Base-by-base conservation (phyloP, 2,888 invertebrate genomes). In the Watsonalla binaria region DNA sequence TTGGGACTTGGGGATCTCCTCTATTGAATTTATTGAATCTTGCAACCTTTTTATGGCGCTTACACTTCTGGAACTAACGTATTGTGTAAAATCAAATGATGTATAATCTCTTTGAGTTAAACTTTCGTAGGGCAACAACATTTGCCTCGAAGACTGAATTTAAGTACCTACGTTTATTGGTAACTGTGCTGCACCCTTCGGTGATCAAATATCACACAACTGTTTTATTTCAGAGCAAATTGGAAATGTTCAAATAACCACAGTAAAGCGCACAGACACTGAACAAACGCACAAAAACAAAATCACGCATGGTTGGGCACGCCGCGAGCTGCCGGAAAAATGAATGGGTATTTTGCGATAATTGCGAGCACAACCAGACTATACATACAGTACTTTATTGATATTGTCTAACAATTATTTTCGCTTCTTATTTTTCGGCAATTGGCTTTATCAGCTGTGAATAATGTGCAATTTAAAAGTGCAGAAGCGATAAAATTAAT, bases 1-100 rank as follows among this genome's bases (percentile, higher is more conserved):
- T 90, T 90, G 90, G 90, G 90, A 88, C 85, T 87, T 81, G 79
- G 90, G 90, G 89, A 88, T 80, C 83, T 83, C 80, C 82, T 84
- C 81, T 85, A 87, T 88, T 84, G 86, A 85, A 86, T 86, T 83
- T 85, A 86, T 89, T 83, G 86, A 86, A 87, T 76, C 77, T 82
- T 77, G 73, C 80, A 84, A 85, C 86, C 85, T 82, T 85, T 86
- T 83, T 81, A 81, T 81, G 81, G 74, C 74, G 63, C 67, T 73
- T 72, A 67, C 72, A 69, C 76, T 72, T 73, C 60, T 11, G 11
- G 42, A 42, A 42, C 11, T 42, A 42, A 42, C 42, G 9, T 42
- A 42, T 42, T 42, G 42, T 42, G 11, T 42, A 42, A 42, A 42
- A 42, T 42, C 7, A 8, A 37, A 37, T 37, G 5, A 37, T 37